Conservation (phyloP, 1,140 invertebrate species). For the Lepidotrigona ventralis region DNA sequence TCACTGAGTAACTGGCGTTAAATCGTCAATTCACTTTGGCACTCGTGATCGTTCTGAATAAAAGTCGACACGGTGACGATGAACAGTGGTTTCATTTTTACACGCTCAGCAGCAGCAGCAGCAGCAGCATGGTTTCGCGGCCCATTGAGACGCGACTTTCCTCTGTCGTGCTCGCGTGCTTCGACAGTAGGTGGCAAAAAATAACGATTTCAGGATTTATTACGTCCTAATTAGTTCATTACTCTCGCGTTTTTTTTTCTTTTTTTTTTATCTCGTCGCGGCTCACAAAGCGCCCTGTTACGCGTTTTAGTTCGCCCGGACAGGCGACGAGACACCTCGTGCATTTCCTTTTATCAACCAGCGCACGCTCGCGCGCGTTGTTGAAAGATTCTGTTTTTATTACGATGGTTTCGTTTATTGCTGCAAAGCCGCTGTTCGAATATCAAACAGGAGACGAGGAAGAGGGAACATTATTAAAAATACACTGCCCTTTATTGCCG, state of each 20-base stretch:
- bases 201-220: constrained; percentile 47
- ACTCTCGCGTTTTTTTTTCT: constrained; percentile 4
- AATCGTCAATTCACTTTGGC: constrained; percentile 17
- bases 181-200: constrained; percentile 13
- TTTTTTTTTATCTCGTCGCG: constrained; percentile 9
- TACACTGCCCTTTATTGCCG: too few relatives aligned
- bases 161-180: constrained; percentile 14
- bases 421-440: too few relatives aligned
- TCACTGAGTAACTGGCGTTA: constrained; percentile 1
- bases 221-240: constrained; percentile 48
- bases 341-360: background rate
- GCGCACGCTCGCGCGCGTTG: background rate
- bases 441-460: too few relatives aligned
- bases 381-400: background rate
- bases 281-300: background rate
- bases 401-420: background rate
- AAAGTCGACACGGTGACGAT: constrained; percentile 5
- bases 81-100: constrained; percentile 17
- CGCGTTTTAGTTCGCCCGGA: background rate
- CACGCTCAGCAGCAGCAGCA: background rate
- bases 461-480: too few relatives aligned
- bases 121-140: background rate
- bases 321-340: background rate
- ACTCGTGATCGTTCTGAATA: background rate
- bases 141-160: constrained; percentile 29